Evolutionary conservation across 2,113 vertebrate genomes (phyloP), one percentile per base, ranked within the genome.

Genomic region (Epinephelus moara): DNA sequence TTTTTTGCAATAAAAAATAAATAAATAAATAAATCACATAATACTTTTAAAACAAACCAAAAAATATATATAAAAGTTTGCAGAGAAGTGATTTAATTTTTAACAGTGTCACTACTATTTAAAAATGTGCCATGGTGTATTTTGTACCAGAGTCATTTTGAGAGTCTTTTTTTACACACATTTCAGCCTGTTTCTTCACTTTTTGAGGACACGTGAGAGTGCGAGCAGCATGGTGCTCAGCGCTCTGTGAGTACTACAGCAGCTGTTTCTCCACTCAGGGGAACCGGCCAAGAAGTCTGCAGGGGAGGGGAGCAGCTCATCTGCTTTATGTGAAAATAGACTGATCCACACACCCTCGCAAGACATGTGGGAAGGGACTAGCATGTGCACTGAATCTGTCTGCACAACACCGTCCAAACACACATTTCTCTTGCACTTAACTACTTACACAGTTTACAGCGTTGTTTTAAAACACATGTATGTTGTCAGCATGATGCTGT

Each of bases 191-290:
- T 55, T n/a, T 23, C 23, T 11, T 71, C 70, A 4, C 52, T 25
- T 53, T 72, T 66, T 69, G 8, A 18, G 53, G 62, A 75, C 84
- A 85, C 37, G 19, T 76, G 67, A 56, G 33, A 9, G 27, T 64
- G 76, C 68, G 70, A 75, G 71, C 52, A 72, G 55, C 86, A 33
- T 71, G 71, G 80, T 69, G 72, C 45, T 42, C 53, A 21, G 70
- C 55, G 47, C 63, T 70, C 45, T 64, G 72, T 64, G 67, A 79
- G 70, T 70, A 81, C 71, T 74, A 68, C 70, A 88, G 71, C 94
- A 93, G 93, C 91, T 95, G 93, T 94, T 88, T 52, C 78, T 83
- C 70, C 69, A 66, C 88, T 87, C 81, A 40, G 57, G 80, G 81
- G 68, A 64, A 71, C 21, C 2, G 33, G 77, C 66, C 84, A 76